Evolutionary conservation across 1,140 invertebrate genomes (phyloP).

Genomic region (Euwallacea fornicatus): DNA sequence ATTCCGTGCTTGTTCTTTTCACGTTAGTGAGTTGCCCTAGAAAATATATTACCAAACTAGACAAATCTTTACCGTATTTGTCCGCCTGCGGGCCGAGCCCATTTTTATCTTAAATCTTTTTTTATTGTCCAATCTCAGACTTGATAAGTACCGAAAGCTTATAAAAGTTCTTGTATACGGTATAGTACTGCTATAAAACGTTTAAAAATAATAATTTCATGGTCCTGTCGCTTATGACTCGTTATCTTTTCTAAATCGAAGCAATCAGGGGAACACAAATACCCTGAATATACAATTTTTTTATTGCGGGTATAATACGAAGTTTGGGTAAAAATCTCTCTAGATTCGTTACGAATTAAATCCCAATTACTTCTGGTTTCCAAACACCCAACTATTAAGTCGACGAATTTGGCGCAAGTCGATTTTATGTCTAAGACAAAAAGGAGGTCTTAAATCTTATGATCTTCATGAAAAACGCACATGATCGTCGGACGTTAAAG

Average conservation of each 20-base stretch:
- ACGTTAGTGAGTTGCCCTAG: neutral
- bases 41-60: conserved; percentile 1
- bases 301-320: too few relatives aligned
- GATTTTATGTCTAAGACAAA: too few relatives aligned
- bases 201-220: conserved; percentile 33
- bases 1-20: neutral
- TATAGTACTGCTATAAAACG: conserved; percentile 30
- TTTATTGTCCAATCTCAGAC: conserved; percentile 23
- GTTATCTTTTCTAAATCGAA: conserved; percentile 32
- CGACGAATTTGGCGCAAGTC: too few relatives aligned
- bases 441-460: too few relatives aligned
- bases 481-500: too few relatives aligned
- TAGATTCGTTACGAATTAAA: too few relatives aligned
- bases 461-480: too few relatives aligned
- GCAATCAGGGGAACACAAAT: conserved; percentile 32
- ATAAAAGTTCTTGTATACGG: conserved; percentile 21
- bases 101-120: conserved; percentile 25
- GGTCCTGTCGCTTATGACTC: neutral
- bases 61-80: conserved; percentile 5
- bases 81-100: neutral
- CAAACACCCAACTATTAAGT: too few relatives aligned
- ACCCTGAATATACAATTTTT: neutral
- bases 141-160: conserved; percentile 18
- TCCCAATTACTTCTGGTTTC: too few relatives aligned
- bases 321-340: too few relatives aligned